Evolutionary conservation across 2,797 vertebrate genomes (phyloP), one percentile per base, ranked within the genome.

Genomic region (Danio jaintianensis): DNA sequence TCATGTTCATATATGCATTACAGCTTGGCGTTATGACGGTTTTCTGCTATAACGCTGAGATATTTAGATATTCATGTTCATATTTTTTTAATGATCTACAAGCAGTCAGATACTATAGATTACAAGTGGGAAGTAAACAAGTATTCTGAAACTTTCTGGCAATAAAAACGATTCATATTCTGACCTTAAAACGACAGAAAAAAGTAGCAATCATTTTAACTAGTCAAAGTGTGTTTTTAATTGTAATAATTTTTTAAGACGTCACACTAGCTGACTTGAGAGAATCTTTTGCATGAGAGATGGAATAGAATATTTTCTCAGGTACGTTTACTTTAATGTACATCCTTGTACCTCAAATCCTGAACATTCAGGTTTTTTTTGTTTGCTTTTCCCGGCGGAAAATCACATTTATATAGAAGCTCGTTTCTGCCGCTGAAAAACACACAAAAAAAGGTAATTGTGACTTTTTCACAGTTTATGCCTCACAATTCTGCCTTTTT

Each of bases 291-390:
- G 83, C 64, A 80, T 56, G 81, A 83, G 40, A 77, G 69, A 76
- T 47, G 75, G 62, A 83, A 63, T 82, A 82, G 85, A 70, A 58
- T 50, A 70, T 83, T 79, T 81, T 84, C 86, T 87, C 86, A 86
- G 86, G 86, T 85, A 87, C 59, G 50, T 79, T 81, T 84, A 64
- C 74, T 81, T 83, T 75, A 55, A 45, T 79, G n/a, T 79, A 75
- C 77, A 82, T 82, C 53, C 66, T 81, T 66, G 75, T 66, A 56
- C 76, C 76, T 84, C 82, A 72, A 40, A 38, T 48, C 58, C 71
- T 79, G 16, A 83, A 61, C 68, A 58, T 71, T 50, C n/a, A 8
- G 8, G n/a, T 71, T 63, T 12, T 6, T 62, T 40, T 59, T 45
- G 58, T 63, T 59, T 73, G 56, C 20, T 69, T 67, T 68, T 43